phyloP scores from a whole-genome alignment of 2,888 invertebrate species.

The Drosophila subquinaria region DNA sequence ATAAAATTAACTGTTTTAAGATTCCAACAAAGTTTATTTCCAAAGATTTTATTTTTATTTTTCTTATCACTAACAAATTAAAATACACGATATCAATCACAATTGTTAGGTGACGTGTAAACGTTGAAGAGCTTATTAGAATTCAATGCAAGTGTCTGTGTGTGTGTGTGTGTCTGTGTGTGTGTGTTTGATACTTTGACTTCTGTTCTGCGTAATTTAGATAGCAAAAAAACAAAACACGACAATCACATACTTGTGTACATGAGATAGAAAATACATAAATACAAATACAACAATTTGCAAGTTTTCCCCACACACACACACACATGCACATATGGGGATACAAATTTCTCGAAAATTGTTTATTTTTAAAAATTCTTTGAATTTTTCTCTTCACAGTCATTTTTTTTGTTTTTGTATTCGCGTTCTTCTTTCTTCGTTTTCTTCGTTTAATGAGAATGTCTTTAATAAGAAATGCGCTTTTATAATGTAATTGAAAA shows the following conservation, averaged over 20 bases:
- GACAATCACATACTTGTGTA: neutral
- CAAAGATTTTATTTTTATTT: too few species aligned
- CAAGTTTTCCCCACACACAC: constrained; percentile 27
- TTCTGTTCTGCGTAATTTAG: constrained; percentile 41
- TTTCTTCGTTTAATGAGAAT: constrained; percentile 12
- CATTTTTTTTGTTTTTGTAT: neutral
- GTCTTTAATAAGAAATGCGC: constrained; percentile 39
- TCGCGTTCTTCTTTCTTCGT: constrained; percentile 10
- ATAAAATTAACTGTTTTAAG: too few species aligned
- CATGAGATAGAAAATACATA: constrained; percentile 7
- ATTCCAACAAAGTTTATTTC: too few species aligned
- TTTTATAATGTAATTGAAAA: constrained; percentile 37
- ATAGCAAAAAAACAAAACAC: constrained; percentile 34
- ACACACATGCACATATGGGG: neutral
- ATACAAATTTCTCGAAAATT: constrained; percentile 51
- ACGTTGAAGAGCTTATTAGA: neutral
- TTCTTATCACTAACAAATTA: neutral
- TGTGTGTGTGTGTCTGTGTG: constrained; percentile 1
- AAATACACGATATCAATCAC: neutral
- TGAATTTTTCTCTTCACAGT: constrained; percentile 42
- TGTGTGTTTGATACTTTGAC: constrained; percentile 9
- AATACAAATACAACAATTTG: constrained; percentile 21
- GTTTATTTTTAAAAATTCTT: constrained; percentile 69
- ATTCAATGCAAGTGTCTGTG: neutral
- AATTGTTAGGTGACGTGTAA: constrained; percentile 1